Base-by-base conservation (phyloP, 2,888 invertebrate genomes). In the Perizoma affinitatum region DNA sequence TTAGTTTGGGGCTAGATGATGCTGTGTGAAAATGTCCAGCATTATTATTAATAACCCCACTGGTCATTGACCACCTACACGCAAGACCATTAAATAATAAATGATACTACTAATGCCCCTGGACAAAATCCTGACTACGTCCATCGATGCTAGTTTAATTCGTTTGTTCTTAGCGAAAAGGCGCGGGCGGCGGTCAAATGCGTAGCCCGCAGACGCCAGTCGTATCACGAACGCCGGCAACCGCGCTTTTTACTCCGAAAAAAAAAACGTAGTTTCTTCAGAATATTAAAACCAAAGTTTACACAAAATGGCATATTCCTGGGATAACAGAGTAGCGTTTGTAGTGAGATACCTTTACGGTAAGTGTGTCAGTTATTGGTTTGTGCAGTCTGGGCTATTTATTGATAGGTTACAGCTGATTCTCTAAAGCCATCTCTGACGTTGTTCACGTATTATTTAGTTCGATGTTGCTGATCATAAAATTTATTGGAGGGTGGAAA, bases 271-370 rank as follows among this genome's bases (percentile, higher is more conserved):
- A 48, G 6, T 46, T 47, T 54, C 50, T 45, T 46, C 61, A 62
- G 43, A 58, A 57, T 46, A 5, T 43, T 1, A 43, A 43, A 10
- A 10, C 8, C 43, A 48, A 22, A 22, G 22, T 22, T 22, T 22
- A 22, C 22, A 22, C 22, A 22, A 22, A 22, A 96, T 96, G 96
- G 96, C 96, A 61, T 96, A 96, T 89, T 94, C 95, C 79, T 97
- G 96, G 96, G 96, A 96, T 82, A 96, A 95, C 88, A 94, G 97
- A 82, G 96, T 97, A 69, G 95, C 94, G 80, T 97, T 96, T 86
- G 95, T 96, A 80, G 96, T 96, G 73, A 94, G 95, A 83, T 96
- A 95, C 87, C 94, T 96, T 76, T 97, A 96, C 82, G 96, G 96
- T 96, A 89, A 95, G 95, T 67, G 48, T 63, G 64, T 43, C 54